A percentile compares a stretch with the other conserved stretches of the same genome.
Evolutionary conservation across 1,140 invertebrate species (phyloP).

Genomic region (Drosophila malerkotliana): DNA sequence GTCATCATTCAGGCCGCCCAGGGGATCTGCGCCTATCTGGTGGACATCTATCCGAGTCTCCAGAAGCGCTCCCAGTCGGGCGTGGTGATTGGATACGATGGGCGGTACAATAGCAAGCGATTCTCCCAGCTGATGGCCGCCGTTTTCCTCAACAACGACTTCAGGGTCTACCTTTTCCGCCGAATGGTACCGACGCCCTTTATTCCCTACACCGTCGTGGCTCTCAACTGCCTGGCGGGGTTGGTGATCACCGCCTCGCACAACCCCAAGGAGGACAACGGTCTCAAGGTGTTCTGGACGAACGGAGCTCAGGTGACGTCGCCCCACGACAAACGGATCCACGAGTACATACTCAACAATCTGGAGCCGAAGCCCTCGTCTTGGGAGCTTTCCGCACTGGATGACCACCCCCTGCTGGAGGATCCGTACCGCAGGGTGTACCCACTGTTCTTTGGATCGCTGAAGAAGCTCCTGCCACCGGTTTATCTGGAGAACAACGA

Average conservation of each 20-base stretch:
- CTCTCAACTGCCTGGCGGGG: constrained; percentile 90
- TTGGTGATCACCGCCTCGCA: constrained; percentile 99
- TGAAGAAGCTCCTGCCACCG: constrained; percentile 34
- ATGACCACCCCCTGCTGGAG: constrained; percentile 12
- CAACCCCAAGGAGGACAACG: constrained; percentile 99
- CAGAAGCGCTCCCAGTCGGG: constrained; percentile 86
- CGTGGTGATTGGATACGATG: constrained; percentile 97
- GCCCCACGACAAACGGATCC: constrained; percentile 95
- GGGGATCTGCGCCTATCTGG: constrained; percentile 93
- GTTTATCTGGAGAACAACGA: constrained; percentile 54
- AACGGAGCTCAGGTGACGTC: constrained; percentile 97
- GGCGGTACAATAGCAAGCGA: constrained; percentile 95
- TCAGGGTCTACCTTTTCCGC: constrained; percentile 94
- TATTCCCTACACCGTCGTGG: constrained; percentile 92
- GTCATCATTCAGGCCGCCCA: constrained; percentile 98
- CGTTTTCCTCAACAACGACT: constrained; percentile 91
- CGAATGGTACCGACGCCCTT: constrained; percentile 96
- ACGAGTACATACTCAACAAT: constrained; percentile 90
- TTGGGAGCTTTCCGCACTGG: constrained; percentile 51
- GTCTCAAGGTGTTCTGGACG: constrained; percentile 98
- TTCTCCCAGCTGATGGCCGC: constrained; percentile 95
- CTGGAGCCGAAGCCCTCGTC: constrained; percentile 85
- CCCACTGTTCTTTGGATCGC: constrained; percentile 30
- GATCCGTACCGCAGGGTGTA: constrained; percentile 60
- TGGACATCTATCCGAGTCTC: constrained; percentile 84